phyloP scores from a whole-genome alignment of 2,888 invertebrate genomes.

The Odontothrips loti region DNA sequence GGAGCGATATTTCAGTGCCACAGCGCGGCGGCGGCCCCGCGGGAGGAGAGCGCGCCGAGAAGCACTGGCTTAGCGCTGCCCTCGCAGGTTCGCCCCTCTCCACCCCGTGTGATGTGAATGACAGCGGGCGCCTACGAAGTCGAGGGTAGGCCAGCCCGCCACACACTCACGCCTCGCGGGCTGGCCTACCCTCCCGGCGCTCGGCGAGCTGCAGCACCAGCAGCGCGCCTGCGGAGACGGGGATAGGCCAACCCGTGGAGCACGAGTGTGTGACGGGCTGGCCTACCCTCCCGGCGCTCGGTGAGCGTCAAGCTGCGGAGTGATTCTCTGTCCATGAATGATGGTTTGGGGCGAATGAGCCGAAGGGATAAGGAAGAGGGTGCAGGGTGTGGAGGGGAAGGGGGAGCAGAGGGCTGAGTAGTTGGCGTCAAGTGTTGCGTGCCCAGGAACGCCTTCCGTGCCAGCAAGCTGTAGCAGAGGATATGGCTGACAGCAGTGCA shows the following conservation, averaged over 20 bases:
- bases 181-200: no score
- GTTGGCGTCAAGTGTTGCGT: slow-evolving; percentile 2
- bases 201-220: no score
- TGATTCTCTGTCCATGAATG: not conserved
- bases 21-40: not conserved
- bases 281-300: not conserved
- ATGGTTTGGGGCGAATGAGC: not conserved
- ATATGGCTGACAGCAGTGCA: not conserved
- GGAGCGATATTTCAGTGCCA: slow-evolving; percentile 12
- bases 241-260: not conserved
- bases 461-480: not conserved
- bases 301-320: not conserved
- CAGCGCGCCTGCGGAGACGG: not conserved
- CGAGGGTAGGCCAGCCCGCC: no score
- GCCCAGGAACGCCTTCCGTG: not conserved
- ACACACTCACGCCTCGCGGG: no score
- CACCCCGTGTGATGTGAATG: no score
- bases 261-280: not conserved
- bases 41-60: not conserved
- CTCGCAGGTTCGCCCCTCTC: no score
- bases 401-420: not conserved
- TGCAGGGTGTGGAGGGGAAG: not conserved
- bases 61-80: no score
- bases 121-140: no score
- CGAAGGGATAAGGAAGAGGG: not conserved